Percentiles rank a stretch among this genome's conserved stretches.
Conservation (phyloP, 2,113 vertebrate genomes). For the Panthera tigris region DNA sequence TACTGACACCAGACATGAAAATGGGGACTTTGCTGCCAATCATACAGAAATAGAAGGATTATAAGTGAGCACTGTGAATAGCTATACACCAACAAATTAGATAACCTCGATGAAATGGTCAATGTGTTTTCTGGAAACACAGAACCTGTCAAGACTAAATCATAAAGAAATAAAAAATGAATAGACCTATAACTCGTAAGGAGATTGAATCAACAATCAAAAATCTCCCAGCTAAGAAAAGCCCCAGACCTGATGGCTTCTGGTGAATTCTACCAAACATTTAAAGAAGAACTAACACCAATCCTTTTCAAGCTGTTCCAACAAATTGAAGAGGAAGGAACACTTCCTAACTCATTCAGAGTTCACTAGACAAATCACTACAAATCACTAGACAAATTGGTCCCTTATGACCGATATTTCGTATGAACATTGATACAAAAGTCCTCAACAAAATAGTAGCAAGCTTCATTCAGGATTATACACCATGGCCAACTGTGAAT, state of each 20-base stretch:
- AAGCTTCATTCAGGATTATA: background rate
- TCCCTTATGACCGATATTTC: background rate
- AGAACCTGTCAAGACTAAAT: background rate
- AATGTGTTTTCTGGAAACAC: background rate
- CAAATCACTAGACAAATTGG: too few species aligned
- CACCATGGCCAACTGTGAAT: background rate
- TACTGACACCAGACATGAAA: background rate
- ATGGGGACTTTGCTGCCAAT: background rate
- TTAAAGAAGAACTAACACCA: background rate
- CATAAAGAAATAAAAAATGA: background rate
- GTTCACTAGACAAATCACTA: too few species aligned
- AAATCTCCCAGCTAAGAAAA: background rate
- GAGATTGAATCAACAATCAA: background rate
- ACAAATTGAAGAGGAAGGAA: background rate
- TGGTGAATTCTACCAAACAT: background rate
- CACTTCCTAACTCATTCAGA: background rate
- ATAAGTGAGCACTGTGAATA: background rate
- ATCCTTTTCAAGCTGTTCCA: background rate
- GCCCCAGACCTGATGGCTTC: background rate
- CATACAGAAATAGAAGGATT: background rate
- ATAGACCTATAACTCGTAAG: background rate
- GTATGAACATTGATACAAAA: background rate
- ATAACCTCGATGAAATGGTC: background rate
- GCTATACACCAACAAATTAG: background rate
- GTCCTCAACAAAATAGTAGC: background rate